A percentile compares a stretch with the other conserved stretches of the same genome.
These are phyloP conservation scores for Monochamus alternatus DNA, from an alignment of 2,888 invertebrate species.

Conservation along the genomic window DNA sequence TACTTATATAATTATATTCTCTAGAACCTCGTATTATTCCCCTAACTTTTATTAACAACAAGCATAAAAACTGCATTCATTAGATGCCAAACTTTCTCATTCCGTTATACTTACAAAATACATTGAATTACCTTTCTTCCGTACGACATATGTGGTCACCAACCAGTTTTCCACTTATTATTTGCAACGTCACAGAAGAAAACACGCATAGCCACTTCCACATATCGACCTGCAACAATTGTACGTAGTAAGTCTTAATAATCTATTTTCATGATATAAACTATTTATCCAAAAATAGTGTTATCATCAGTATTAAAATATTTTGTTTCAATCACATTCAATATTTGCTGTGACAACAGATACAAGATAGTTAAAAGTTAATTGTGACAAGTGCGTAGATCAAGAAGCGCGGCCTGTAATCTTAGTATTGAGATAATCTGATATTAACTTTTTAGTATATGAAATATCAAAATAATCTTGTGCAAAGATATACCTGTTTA, in stretches of 20 bases:
- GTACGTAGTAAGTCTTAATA: neutral
- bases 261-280: too few relatives aligned
- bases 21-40: neutral
- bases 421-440: too few relatives aligned
- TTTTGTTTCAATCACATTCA: too few relatives aligned
- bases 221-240: conserved; percentile 39
- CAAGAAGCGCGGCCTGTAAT: too few relatives aligned
- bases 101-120: conserved; percentile 9
- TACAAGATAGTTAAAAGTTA: too few relatives aligned
- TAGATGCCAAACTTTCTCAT: conserved; percentile 5
- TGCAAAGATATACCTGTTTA: too few relatives aligned
- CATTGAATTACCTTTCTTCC: conserved; percentile 45
- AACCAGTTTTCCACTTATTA: conserved; percentile 41
- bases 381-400: too few relatives aligned
- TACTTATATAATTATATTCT: conserved; percentile 6
- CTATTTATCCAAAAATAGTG: too few relatives aligned
- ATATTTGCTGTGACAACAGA: too few relatives aligned
- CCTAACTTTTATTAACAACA: neutral
- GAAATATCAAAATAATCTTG: too few relatives aligned
- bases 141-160: conserved; percentile 48
- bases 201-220: conserved; percentile 39
- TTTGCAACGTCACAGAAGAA: conserved; percentile 26
- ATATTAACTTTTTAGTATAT: too few relatives aligned
- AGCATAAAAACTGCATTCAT: neutral
- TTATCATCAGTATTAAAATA: too few relatives aligned